A percentile compares a stretch with the other conserved stretches of the same genome.
phyloP scores from a whole-genome alignment of 64 coral and sea anemone species.

The Actinia tenebrosa region DNA sequence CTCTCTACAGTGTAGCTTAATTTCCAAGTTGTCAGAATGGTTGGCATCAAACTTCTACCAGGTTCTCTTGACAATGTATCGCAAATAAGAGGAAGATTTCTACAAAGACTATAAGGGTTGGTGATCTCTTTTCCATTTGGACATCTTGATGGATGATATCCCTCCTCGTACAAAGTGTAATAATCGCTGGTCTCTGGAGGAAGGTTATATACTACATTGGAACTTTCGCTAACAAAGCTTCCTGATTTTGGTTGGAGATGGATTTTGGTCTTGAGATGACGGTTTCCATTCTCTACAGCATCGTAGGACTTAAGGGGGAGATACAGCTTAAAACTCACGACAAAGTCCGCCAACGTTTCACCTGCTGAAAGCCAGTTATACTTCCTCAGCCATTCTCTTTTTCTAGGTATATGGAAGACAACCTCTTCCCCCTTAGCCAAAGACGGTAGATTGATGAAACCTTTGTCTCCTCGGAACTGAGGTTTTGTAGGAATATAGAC shows the following conservation, averaged over 20 bases:
- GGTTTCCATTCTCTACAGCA: not conserved
- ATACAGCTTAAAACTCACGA: conserved; percentile 45
- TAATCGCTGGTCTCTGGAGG: conserved; percentile 18
- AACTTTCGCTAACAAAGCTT: not conserved
- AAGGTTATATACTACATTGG: conserved; percentile 24
- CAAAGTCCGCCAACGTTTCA: conserved; percentile 35
- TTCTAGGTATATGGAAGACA: conserved; percentile 27
- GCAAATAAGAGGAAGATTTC: conserved; percentile 35
- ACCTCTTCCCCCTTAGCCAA: conserved; percentile 29
- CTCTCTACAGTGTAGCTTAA: not conserved
- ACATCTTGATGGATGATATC: conserved; percentile 23
- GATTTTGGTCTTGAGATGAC: not conserved
- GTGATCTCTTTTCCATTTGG: conserved; percentile 14
- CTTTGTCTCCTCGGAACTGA: conserved; percentile 18
- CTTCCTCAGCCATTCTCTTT: conserved; percentile 25
- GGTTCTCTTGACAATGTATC: conserved; percentile 25
- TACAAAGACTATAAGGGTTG: conserved; percentile 52
- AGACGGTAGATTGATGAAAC: conserved; percentile 47
- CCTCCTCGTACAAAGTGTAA: conserved; percentile 30
- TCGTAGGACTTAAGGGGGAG: conserved; percentile 37
- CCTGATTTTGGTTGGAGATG: not conserved
- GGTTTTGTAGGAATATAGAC: conserved; percentile 38
- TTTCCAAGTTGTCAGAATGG: conserved; percentile 47
- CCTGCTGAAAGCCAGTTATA: conserved; percentile 39
- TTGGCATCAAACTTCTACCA: conserved; percentile 24